Evolutionary conservation across 2,113 vertebrate genomes (phyloP), one percentile per base, ranked within the genome.

Genomic region (Catagonus wagneri): DNA sequence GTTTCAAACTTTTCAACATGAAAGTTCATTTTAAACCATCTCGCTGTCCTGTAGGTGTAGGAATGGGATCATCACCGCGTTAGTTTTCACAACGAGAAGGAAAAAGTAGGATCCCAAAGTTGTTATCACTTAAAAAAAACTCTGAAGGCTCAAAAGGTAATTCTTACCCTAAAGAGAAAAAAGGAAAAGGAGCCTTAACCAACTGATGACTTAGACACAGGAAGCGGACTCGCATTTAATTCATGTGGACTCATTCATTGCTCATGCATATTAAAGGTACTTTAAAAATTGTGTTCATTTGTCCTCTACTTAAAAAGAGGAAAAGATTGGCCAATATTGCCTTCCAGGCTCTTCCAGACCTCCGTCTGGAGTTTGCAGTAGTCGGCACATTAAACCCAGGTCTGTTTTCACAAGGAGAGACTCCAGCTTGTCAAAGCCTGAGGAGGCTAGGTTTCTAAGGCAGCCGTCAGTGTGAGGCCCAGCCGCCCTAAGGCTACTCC

Each of bases 1-100:
- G 63, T 95, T 96, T 89, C 27, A 83, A 44, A 68, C 19, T 69
- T 89, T 90, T 81, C 79, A 86, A 56, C 39, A 44, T 74, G 66
- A 87, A 92, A 90, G n/a, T 14, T 90, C 39, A 76, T 89, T 96
- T 90, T 85, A 95, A 84, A 81, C 72, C 50, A 44, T 19, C 63
- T 93, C 14, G 4, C 34, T 78, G 71, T 60, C 68, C 83, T 63
- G 16, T 22, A 94, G 34, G 19, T 63, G 76, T 69, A 34, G 39
- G 12, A 95, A 87, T 75, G 44, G 25, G 52, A 79, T 95, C 60
- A 95, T 22, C 93, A 90, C 22, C 34, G 79, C 36, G 79, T 71
- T 34, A 22, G 17, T 79, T 96, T 56, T 71, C 76, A 88, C 14
- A 80, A 80, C 61, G 56, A 90, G 68, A 88, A 63, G 71, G 63